Percentiles rank a stretch among this genome's conserved stretches.
Conservation (phyloP, 2,113 vertebrate species). For the Rhinolophus sinicus region DNA sequence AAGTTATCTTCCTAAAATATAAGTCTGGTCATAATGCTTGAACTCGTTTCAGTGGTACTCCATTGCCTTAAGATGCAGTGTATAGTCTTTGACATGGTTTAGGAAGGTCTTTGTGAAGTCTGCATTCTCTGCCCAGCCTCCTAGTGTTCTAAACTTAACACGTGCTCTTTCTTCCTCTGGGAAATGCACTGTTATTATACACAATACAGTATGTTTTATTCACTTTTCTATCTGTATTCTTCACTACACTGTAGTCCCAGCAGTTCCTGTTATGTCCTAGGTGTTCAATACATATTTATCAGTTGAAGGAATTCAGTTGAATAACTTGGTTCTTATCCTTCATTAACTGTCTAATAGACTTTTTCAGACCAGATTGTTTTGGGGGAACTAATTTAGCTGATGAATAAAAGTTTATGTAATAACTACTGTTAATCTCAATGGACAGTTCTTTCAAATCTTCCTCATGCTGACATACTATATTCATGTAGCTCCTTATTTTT, state of each 20-base stretch:
- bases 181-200: background rate
- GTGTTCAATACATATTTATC: constrained; percentile 25
- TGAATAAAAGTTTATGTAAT: constrained; percentile 47
- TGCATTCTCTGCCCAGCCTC: background rate
- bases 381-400: background rate
- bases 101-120: constrained; percentile 12
- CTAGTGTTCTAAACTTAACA: background rate
- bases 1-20: background rate
- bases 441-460: constrained; percentile 6
- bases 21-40: background rate
- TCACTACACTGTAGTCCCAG: background rate
- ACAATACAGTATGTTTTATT: background rate
- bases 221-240: background rate
- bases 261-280: constrained; percentile 16
- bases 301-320: constrained; percentile 16
- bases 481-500: background rate
- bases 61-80: background rate
- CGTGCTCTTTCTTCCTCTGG: background rate
- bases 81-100: background rate
- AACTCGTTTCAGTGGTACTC: background rate
- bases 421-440: constrained; percentile 14
- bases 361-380: constrained; percentile 45
- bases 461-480: background rate
- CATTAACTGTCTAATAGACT: background rate
- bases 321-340: background rate